Conservation (phyloP, 2,113 vertebrate species). For the Neolamprologus sp. region DNA sequence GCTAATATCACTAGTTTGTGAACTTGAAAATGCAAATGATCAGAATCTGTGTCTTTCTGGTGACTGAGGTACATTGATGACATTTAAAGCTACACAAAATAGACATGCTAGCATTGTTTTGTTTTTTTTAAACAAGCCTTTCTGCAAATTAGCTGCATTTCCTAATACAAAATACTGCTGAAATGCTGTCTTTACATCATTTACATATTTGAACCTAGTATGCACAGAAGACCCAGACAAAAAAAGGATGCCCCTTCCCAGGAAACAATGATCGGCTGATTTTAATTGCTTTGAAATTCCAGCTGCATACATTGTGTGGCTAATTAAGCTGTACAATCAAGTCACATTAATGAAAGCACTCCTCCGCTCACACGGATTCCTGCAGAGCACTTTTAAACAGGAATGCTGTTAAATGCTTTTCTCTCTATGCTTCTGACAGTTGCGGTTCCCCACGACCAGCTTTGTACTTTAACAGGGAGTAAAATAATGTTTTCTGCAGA, state of each 20-base stretch:
- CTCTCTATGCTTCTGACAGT: not conserved
- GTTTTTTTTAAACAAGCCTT: not conserved
- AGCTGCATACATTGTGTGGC: not conserved
- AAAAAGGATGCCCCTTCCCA: not conserved
- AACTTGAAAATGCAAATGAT: not conserved
- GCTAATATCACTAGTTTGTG: not conserved
- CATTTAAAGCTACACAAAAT: not conserved
- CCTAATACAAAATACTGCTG: not conserved
- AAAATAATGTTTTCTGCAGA: not conserved
- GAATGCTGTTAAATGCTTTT: not conserved
- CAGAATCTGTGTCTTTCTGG: not conserved
- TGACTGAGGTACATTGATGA: not conserved
- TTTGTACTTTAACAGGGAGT: not conserved
- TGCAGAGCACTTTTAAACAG: not conserved
- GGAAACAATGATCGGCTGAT: slow-evolving; percentile 3
- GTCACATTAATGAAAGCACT: slow-evolving; percentile 12
- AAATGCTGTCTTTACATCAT: not conserved
- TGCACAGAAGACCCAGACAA: not conserved
- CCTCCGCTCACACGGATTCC: slow-evolving; percentile 8
- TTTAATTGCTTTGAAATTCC: slow-evolving; percentile 32
- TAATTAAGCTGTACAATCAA: slow-evolving; percentile 25
- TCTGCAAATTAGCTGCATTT: not conserved
- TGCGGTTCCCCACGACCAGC: not conserved
- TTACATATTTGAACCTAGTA: not conserved
- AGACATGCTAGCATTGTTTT: not conserved